Evolutionary conservation across 1,140 invertebrate species (phyloP), one percentile per base, ranked within the genome.

Genomic region (Sycobia sp.): DNA sequence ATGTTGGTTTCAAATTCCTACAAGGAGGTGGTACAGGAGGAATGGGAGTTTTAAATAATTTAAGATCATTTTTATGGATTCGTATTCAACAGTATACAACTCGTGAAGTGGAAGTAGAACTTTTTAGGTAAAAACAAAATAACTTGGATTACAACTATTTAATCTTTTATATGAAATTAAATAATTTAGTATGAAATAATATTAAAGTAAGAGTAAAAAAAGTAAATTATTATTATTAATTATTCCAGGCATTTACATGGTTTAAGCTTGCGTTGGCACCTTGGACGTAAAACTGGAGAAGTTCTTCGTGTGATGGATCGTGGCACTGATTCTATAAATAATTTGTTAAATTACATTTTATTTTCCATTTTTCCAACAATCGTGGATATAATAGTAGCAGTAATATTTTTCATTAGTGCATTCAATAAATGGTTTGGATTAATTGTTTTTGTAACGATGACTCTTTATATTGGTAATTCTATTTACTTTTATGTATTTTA

Each of bases 391-490:
- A 60, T 96, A 0, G 86, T 99, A n/a, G 97, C 96, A 11, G 87
- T 98, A 23, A 79, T 94, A 0, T 98, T 91, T 77, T 98, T 99
- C 68, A 81, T 95, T 14, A 85, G 86, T 22, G 85, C 86, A 8
- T 98, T 98, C 75, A 97, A 97, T 75, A 87, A 86, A 54, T 96
- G 93, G 89, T 98, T 97, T 80, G 96, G 95, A 4, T 74, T 97
- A 0, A 96, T 98, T 71, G 93, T 98, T 0, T 95, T 97, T 72
- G 68, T 87, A 0, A 97, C 95, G 16, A 98, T 98, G 95, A 75
- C 86, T 32, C 73, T 96, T 9, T 99, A 98, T 82, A 90, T 98
- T 71, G 84, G 95, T 97, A 85, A 88, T 87, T 44, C 29, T 36
- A 43, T 53, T 18, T 64, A 20, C 61, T 4, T 46, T 20, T 5